phyloP scores from a whole-genome alignment of 2,888 invertebrate genomes.

The Cephus runcator region DNA sequence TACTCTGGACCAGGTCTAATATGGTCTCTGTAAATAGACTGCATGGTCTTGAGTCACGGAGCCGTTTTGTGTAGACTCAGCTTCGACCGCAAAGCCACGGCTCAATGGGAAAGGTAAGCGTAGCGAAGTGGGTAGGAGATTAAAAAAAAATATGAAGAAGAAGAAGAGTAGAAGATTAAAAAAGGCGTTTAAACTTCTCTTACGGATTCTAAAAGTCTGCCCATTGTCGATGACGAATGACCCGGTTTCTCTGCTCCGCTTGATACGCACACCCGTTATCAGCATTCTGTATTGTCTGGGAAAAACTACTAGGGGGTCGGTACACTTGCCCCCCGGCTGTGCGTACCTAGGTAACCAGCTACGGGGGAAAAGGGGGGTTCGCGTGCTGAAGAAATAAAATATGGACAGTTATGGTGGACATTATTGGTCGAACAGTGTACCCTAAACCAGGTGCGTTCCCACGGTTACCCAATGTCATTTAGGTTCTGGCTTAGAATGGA shows the following conservation, averaged over 20 bases:
- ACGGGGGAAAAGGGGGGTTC: neutral
- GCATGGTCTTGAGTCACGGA: neutral
- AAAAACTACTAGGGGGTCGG: neutral
- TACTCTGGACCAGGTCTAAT: neutral
- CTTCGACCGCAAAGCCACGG: neutral
- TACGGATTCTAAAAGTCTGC: neutral
- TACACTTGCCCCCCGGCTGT: neutral
- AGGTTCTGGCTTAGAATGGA: neutral
- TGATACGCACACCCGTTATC: neutral
- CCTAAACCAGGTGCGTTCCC: constrained; percentile 17
- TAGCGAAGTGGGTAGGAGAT: neutral
- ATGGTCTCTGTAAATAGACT: neutral
- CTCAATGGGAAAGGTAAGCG: neutral
- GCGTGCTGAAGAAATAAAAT: neutral
- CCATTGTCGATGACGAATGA: neutral
- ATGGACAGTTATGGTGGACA: neutral
- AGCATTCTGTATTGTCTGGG: neutral
- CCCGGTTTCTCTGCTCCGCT: neutral
- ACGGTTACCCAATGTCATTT: constrained; percentile 9
- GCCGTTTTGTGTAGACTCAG: neutral
- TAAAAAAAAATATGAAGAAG: neutral
- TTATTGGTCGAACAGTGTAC: neutral
- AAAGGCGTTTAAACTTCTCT: neutral
- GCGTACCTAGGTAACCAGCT: neutral
- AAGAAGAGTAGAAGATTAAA: neutral